Evolutionary conservation across 1,140 invertebrate genomes (phyloP).

Genomic region (Drosophila watanabei): DNA sequence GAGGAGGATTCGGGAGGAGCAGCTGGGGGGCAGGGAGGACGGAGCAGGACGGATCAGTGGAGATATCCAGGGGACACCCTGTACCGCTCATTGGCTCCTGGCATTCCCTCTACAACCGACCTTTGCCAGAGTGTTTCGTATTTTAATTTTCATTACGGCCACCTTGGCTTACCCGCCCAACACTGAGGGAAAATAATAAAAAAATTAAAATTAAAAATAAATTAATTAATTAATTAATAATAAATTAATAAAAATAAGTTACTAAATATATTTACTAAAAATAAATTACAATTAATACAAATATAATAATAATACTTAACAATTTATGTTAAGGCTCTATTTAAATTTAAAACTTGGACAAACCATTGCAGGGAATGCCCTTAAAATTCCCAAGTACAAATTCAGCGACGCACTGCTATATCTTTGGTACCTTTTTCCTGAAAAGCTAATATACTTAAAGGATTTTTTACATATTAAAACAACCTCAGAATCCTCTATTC

Average conservation of each 20-base stretch:
- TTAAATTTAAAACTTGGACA: neutral
- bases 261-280: neutral
- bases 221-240: neutral
- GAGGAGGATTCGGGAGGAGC: neutral
- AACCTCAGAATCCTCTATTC: neutral
- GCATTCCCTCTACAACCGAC: constrained; percentile 27
- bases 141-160: constrained; percentile 84
- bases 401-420: neutral
- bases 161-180: constrained; percentile 37
- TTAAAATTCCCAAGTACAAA: neutral
- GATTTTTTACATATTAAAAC: neutral
- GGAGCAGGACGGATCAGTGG: neutral
- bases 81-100: constrained; percentile 79
- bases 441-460: neutral
- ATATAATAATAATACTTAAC: neutral
- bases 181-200: constrained; percentile 1
- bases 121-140: constrained; percentile 80
- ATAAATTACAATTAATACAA: too few species aligned
- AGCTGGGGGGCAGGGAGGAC: neutral
- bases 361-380: neutral
- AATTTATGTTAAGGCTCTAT: too few species aligned
- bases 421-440: neutral
- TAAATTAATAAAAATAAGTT: neutral
- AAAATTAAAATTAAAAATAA: too few species aligned
- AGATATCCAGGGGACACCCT: constrained; percentile 31